phyloP scores from a whole-genome alignment of 1,140 invertebrate genomes.

The Leptinotarsa defecta region DNA sequence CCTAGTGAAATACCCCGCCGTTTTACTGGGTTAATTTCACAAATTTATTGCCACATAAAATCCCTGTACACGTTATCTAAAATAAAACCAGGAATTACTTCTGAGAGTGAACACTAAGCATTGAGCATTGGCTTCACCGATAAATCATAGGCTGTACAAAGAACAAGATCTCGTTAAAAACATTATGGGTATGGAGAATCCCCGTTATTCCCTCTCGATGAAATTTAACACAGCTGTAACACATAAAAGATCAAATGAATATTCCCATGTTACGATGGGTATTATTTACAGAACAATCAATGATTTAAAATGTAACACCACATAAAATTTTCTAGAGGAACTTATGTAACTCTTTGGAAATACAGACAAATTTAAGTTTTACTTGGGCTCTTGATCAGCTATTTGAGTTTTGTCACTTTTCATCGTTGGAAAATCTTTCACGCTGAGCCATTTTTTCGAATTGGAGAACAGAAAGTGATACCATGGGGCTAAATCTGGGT shows the following conservation, averaged over 20 bases:
- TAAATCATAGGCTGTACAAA: slow-evolving; percentile 4
- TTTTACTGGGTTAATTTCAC: slow-evolving; percentile 41
- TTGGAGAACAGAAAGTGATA: too few relatives aligned
- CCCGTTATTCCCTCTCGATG: background rate
- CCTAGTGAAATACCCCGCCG: slow-evolving; percentile 35
- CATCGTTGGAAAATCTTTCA: too few relatives aligned
- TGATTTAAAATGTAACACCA: background rate
- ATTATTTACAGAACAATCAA: background rate
- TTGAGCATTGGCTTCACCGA: background rate
- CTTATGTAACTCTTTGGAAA: too few relatives aligned
- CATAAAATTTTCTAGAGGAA: too few relatives aligned
- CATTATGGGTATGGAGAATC: background rate
- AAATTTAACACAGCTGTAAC: background rate
- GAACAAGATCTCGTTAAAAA: background rate
- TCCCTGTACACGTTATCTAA: slow-evolving; percentile 26
- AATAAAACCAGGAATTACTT: slow-evolving; percentile 26
- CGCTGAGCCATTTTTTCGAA: too few relatives aligned
- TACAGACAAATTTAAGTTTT: too few relatives aligned
- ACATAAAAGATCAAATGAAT: slow-evolving; percentile 1
- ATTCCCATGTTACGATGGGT: background rate
- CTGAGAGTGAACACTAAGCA: background rate
- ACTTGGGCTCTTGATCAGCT: too few relatives aligned
- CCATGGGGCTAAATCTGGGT: too few relatives aligned
- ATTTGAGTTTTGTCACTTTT: too few relatives aligned
- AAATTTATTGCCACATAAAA: slow-evolving; percentile 38